Percentiles rank a stretch among this genome's conserved stretches.
These are phyloP conservation scores for Nanger granti DNA, from an alignment of 2,113 vertebrate species.

Conservation along the genomic window DNA sequence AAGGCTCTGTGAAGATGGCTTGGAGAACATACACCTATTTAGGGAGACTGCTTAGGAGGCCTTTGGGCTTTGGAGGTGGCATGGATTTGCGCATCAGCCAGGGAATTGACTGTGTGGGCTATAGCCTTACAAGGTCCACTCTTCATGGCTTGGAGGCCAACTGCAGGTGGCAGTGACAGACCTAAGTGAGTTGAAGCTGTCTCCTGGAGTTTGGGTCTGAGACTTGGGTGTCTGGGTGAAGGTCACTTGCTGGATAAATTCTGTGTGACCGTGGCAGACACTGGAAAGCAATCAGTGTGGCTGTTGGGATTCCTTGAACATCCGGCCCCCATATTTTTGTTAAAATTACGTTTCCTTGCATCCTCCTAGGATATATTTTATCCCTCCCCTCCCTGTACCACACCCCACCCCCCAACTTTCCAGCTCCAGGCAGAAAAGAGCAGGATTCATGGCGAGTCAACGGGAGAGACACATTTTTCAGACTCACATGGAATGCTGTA, in stretches of 20 bases:
- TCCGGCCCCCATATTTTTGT: neutral
- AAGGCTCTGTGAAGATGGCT: neutral
- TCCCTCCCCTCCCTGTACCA: neutral
- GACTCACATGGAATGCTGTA: neutral
- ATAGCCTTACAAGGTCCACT: neutral
- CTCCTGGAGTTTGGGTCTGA: neutral
- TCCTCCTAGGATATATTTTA: neutral
- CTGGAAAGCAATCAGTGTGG: neutral
- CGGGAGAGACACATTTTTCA: neutral
- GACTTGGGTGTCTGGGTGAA: neutral
- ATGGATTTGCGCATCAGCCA: neutral
- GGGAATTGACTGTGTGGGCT: neutral
- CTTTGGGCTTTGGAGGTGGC: neutral
- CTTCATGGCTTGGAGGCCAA: neutral
- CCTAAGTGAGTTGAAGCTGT: neutral
- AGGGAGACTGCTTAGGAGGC: neutral
- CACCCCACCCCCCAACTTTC: fast-evolving
- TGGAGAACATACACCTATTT: neutral
- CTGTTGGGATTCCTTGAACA: neutral
- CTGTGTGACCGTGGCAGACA: neutral
- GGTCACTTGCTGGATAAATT: neutral
- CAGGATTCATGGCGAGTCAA: neutral
- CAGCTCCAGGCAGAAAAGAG: neutral
- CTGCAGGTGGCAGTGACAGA: neutral
- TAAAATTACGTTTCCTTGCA: neutral